A percentile compares a stretch with the other conserved stretches of the same genome.
Conservation (phyloP, 1,140 invertebrate genomes). For the Diabrotica undecimpunctata region DNA sequence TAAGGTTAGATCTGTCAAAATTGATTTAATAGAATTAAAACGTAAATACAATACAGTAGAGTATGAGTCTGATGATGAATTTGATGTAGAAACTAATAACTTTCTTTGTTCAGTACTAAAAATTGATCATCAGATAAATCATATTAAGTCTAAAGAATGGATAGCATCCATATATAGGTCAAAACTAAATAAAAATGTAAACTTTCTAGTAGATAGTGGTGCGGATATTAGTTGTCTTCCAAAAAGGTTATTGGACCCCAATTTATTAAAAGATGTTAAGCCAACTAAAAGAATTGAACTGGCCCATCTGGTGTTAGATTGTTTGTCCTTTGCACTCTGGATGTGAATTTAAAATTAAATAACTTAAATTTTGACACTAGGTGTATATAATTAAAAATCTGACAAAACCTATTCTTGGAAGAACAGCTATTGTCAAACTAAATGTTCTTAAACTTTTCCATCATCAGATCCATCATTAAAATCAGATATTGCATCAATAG, state of each 20-base stretch:
- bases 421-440: too few relatives aligned
- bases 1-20: background rate
- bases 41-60: background rate
- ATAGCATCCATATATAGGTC: background rate
- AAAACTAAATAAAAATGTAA: too few relatives aligned
- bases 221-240: background rate
- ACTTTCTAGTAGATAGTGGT: background rate
- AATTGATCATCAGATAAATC: background rate
- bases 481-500: too few relatives aligned
- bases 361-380: too few relatives aligned
- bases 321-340: background rate
- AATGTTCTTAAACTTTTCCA: too few relatives aligned
- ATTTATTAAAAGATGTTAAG: background rate
- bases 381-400: too few relatives aligned
- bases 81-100: background rate
- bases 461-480: too few relatives aligned
- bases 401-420: too few relatives aligned
- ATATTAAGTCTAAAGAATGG: background rate
- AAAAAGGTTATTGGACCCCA: background rate
- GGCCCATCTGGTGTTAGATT: background rate
- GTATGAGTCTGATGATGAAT: background rate
- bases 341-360: too few relatives aligned
- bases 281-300: background rate
- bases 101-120: background rate
- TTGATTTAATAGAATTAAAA: background rate